These are phyloP conservation scores for Nemapogon koenigi DNA, from an alignment of 2,888 invertebrate genomes.

Conservation along the genomic window DNA sequence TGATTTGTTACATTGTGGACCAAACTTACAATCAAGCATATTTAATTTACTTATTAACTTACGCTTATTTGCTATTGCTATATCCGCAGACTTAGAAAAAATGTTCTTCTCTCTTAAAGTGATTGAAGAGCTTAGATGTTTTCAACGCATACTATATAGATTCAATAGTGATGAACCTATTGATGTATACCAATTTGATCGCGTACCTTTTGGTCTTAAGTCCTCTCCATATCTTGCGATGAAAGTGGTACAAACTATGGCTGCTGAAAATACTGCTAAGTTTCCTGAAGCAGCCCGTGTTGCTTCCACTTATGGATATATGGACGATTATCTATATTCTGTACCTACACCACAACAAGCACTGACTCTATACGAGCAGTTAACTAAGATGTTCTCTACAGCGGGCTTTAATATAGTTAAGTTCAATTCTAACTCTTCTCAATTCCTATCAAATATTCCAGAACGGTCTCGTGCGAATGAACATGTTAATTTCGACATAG, in stretches of 20 bases:
- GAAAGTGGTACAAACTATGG: conserved; percentile 12
- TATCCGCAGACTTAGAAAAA: conserved; percentile 7
- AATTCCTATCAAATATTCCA: conserved; percentile 7
- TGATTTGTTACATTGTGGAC: conserved; percentile 14
- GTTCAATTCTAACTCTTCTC: conserved; percentile 9
- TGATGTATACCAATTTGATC: conserved; percentile 12
- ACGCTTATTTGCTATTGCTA: conserved; percentile 3
- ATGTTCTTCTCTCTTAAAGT: conserved; percentile 6
- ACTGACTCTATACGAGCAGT: background rate
- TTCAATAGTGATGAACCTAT: conserved; percentile 9
- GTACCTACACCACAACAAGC: background rate
- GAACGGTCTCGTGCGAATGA: conserved; percentile 4
- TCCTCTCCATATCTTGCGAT: conserved; percentile 14
- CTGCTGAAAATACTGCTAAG: conserved; percentile 8
- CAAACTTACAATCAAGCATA: conserved; percentile 11
- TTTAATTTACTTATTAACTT: conserved; percentile 4
- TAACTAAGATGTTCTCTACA: conserved; percentile 11
- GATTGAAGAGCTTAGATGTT: conserved; percentile 8
- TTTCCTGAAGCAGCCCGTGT: conserved; percentile 4
- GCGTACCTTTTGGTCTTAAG: conserved; percentile 15
- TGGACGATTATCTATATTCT: conserved; percentile 15
- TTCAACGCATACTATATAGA: conserved; percentile 14
- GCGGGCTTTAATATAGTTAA: conserved; percentile 11
- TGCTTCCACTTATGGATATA: conserved; percentile 7
- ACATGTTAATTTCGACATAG: conserved; percentile 2